Evolutionary conservation across 2,888 invertebrate genomes (phyloP).

Genomic region (Plutella xylostella): DNA sequence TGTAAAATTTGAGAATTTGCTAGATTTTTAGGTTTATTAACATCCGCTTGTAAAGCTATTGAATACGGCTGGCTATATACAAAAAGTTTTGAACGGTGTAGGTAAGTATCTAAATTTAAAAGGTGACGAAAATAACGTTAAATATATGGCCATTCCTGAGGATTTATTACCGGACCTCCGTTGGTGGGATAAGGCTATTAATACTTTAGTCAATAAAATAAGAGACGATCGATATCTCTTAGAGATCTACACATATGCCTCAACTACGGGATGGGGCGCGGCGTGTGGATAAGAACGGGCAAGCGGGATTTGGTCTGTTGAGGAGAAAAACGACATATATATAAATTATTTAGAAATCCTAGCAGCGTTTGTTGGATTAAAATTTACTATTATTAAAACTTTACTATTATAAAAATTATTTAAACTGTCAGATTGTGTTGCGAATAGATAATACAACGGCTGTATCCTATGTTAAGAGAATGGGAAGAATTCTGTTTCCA

Average conservation of each 20-base stretch:
- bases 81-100: background rate
- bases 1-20: constrained; percentile 1
- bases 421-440: background rate
- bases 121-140: background rate
- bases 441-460: constrained; percentile 8
- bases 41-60: constrained; percentile 1
- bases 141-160: background rate
- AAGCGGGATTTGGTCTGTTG: constrained; percentile 1
- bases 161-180: background rate
- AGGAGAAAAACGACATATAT: constrained; percentile 2
- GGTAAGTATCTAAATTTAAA: constrained; percentile 3
- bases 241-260: constrained; percentile 5
- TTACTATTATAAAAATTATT: background rate
- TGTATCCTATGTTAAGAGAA: constrained; percentile 2
- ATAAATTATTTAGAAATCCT: constrained; percentile 6
- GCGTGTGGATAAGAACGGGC: background rate
- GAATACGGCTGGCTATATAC: constrained; percentile 5
- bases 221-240: background rate
- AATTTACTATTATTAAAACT: too few relatives aligned
- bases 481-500: constrained; percentile 5
- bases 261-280: background rate
- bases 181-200: background rate
- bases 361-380: constrained; percentile 6
- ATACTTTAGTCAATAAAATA: too few relatives aligned
- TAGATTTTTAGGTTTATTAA: background rate